phyloP scores from a whole-genome alignment of 2,888 invertebrate genomes.

The Machimus atricapillus region DNA sequence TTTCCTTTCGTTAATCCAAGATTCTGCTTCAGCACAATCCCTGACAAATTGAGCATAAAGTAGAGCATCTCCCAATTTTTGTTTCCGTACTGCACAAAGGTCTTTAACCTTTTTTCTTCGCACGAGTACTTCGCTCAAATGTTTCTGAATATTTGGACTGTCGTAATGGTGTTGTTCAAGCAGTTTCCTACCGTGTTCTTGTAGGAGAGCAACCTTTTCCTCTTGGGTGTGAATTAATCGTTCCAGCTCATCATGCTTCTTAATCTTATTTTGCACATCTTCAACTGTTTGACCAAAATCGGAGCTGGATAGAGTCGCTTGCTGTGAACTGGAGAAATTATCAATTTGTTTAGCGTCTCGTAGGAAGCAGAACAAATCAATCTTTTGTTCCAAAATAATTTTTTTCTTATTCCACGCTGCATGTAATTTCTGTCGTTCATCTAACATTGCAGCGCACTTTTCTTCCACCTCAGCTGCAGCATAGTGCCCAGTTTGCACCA shows the following conservation, averaged over 20 bases:
- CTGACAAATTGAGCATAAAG: slow-evolving; percentile 89
- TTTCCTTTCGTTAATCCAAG: slow-evolving; percentile 91
- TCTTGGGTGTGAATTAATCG: slow-evolving; percentile 85
- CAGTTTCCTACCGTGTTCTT: slow-evolving; percentile 86
- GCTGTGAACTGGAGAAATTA: slow-evolving; percentile 86
- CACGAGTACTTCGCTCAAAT: slow-evolving; percentile 76
- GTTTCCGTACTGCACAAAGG: slow-evolving; percentile 71
- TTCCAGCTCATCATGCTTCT: slow-evolving; percentile 95
- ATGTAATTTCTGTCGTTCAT: slow-evolving; percentile 80
- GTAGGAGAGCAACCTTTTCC: slow-evolving; percentile 81
- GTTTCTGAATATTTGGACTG: slow-evolving; percentile 77
- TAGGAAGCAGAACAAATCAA: slow-evolving; percentile 92
- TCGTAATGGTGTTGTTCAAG: slow-evolving; percentile 92
- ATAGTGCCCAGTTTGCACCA: slow-evolving; percentile 86
- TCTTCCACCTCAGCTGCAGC: slow-evolving; percentile 81
- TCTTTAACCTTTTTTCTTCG: slow-evolving; percentile 72
- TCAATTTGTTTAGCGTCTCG: slow-evolving; percentile 93
- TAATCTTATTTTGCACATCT: slow-evolving; percentile 86
- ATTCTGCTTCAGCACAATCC: slow-evolving; percentile 88
- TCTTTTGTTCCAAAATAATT: slow-evolving; percentile 86
- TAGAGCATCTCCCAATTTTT: slow-evolving; percentile 77
- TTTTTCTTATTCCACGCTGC: slow-evolving; percentile 89
- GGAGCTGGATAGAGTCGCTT: slow-evolving; percentile 74
- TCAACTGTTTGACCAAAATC: slow-evolving; percentile 83
- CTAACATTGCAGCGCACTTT: slow-evolving; percentile 76